Base-by-base conservation (phyloP, 2,113 vertebrate genomes). In the Tenrec ecaudatus region DNA sequence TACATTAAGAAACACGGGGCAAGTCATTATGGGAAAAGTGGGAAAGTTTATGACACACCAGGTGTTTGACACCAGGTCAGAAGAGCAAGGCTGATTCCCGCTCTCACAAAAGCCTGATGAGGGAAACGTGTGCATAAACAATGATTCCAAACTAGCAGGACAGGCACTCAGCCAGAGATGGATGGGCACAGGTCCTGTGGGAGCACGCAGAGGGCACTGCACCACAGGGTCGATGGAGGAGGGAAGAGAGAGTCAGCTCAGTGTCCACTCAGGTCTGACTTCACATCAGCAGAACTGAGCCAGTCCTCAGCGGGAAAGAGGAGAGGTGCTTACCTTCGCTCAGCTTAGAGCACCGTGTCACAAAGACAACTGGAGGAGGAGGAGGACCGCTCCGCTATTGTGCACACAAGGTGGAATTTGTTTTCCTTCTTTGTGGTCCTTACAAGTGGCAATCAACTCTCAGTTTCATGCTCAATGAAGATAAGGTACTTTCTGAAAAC, bases 341-440 rank as follows among this genome's bases (percentile, higher is more conserved):
- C 25, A 76, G 71, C 6, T 71, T 25, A 89, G n/a, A 86, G 23
- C 94, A 90, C 20, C 15, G 31, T 68, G 29, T 88, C 83, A 90
- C 17, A 86, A 53, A 87, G 38, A n/a, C 5, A 82, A 12, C 29
- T 76, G 0, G 58, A 38, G 43, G 62, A 60, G 7, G 40, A 78
- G 29, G 29, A 84, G 83, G 75, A 29, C 82, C 27, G 87, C 36
- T 62, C 43, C 73, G 71, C 60, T 8, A 38, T 29, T 60, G 79
- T 27, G 36, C 27, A 47, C 82, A 64, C 17, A 93, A 86, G 88
- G 80, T 23, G 7, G 64, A 82, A 66, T 3, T 60, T 58, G 78
- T 47, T 90, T 92, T 82, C 3, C 17, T 25, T 76, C 79, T 92
- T 8, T 47, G 84, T 36, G 23, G 85, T 92, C 27, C 2, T 27